These are phyloP conservation scores for Tragelaphus imberbis DNA, from an alignment of 2,113 vertebrate species.

Conservation along the genomic window DNA sequence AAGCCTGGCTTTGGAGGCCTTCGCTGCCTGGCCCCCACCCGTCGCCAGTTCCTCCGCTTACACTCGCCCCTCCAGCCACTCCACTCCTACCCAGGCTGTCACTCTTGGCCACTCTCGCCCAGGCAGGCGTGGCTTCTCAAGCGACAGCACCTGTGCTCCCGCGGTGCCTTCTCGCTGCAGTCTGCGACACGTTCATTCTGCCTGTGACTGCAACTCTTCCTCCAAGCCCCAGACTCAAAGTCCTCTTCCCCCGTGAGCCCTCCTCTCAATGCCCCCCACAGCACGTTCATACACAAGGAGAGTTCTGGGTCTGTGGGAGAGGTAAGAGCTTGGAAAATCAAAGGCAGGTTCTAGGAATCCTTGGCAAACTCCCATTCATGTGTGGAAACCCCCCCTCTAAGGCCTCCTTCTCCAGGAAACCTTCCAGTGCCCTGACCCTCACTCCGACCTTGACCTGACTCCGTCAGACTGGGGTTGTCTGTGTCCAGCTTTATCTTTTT, in stretches of 20 bases:
- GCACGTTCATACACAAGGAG: fast-evolving
- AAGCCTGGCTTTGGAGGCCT: not conserved
- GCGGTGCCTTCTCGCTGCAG: not conserved
- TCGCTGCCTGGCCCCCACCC: not conserved
- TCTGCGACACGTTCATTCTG: not conserved
- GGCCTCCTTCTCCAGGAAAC: not conserved
- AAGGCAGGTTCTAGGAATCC: not conserved
- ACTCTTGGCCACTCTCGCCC: too few relatives aligned
- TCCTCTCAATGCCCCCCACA: not conserved
- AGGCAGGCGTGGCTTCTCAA: not conserved
- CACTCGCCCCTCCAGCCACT: not conserved
- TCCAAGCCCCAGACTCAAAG: not conserved
- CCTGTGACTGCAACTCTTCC: not conserved
- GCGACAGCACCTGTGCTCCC: not conserved
- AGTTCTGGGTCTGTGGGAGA: not conserved
- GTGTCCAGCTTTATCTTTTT: not conserved
- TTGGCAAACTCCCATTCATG: not conserved
- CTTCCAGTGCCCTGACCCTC: not conserved
- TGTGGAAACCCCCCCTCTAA: not conserved
- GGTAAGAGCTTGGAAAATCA: not conserved
- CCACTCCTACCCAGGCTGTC: not conserved
- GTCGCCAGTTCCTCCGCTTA: not conserved
- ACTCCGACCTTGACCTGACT: not conserved
- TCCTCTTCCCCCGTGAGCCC: not conserved
- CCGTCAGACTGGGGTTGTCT: not conserved